Conservation (phyloP, 2,113 vertebrate species). For the Psittacus erithacus region DNA sequence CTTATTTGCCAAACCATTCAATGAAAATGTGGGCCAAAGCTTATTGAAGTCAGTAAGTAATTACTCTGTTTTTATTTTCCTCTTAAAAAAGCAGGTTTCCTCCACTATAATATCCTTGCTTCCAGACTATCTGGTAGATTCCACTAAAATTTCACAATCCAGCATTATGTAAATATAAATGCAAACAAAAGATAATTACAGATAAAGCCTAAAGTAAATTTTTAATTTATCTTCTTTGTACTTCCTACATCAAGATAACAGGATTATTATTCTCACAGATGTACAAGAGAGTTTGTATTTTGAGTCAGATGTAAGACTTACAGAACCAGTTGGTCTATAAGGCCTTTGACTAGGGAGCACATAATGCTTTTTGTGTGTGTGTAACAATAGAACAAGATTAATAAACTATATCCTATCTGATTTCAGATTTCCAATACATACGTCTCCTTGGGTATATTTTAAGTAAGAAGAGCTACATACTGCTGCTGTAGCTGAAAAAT, state of each 20-base stretch:
- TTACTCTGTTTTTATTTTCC: background rate
- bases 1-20: background rate
- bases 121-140: constrained; percentile 47
- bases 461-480: background rate
- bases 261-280: background rate
- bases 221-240: background rate
- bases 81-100: background rate
- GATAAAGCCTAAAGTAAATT: background rate
- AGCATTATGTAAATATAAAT: background rate
- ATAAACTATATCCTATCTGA: constrained; percentile 25
- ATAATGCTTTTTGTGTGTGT: background rate
- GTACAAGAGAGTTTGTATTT: background rate
- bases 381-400: background rate
- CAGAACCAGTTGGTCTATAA: background rate
- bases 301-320: background rate
- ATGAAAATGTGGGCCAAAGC: background rate
- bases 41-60: background rate
- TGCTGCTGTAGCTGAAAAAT: background rate
- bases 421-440: constrained; percentile 44
- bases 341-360: background rate
- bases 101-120: background rate
- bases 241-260: background rate
- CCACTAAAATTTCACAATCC: background rate
- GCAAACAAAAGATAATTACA: background rate
- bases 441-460: background rate